Percentiles rank a stretch among this genome's conserved stretches.
Conservation (phyloP, 2,888 invertebrate genomes). For the Sphaeridia pumilis region DNA sequence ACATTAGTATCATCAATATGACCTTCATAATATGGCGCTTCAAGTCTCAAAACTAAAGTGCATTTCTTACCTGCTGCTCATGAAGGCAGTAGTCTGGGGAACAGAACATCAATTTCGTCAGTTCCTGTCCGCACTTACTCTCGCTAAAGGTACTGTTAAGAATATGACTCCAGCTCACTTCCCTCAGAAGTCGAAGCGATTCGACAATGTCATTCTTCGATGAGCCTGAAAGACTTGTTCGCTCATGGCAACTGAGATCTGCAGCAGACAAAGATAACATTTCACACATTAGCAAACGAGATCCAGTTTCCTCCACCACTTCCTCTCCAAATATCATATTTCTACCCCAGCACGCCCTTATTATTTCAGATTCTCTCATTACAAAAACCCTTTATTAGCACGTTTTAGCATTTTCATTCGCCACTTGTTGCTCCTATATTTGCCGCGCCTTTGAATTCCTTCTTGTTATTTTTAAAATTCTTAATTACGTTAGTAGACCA, state of each 20-base stretch:
- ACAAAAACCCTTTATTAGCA: no score
- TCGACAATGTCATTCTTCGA: conserved; percentile 6
- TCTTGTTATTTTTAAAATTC: no score
- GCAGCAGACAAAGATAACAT: background rate
- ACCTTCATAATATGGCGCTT: background rate
- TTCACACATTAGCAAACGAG: no score
- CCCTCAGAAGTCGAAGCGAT: conserved; percentile 7
- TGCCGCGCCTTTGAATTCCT: no score
- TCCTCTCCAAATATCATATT: no score
- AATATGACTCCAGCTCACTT: conserved; percentile 7
- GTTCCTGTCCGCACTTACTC: conserved; percentile 7
- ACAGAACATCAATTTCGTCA: conserved; percentile 10
- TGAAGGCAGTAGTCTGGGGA: conserved; percentile 8
- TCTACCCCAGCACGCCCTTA: no score
- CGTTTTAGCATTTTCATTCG: no score
- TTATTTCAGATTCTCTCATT: no score
- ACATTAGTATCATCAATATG: background rate
- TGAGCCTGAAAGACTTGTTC: background rate
- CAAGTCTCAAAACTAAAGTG: background rate
- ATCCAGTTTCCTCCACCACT: no score
- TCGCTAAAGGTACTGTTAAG: conserved; percentile 9
- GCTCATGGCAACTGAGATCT: conserved; percentile 14
- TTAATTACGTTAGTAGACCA: no score
- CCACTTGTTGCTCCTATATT: no score
- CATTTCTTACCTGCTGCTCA: conserved; percentile 10